A percentile compares a stretch with the other conserved stretches of the same genome.
These are phyloP conservation scores for Tachypleus tridentatus DNA, from an alignment of 1,140 invertebrate species.

Conservation along the genomic window DNA sequence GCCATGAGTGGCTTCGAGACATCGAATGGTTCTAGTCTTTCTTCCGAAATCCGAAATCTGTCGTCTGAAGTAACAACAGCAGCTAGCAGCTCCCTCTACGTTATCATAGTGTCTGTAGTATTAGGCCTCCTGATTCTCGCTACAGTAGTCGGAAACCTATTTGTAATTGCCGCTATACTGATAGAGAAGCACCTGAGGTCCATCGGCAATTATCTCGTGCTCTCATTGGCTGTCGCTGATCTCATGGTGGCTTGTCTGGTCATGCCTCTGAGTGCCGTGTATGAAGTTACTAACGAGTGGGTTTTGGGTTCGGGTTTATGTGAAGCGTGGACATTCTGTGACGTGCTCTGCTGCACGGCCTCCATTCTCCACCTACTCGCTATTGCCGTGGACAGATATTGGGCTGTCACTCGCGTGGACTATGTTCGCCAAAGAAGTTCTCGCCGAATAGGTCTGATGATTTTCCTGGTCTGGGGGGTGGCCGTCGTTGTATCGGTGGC, in stretches of 20 bases:
- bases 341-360: conserved; percentile 85
- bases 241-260: conserved; percentile 71
- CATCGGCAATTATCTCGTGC: conserved; percentile 74
- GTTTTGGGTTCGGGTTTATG: conserved; percentile 71
- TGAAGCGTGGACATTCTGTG: conserved; percentile 85
- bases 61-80: no score
- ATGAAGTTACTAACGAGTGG: conserved; percentile 62
- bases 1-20: no score
- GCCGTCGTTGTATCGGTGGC: conserved; percentile 73
- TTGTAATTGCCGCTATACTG: conserved; percentile 84
- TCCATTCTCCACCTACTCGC: conserved; percentile 86
- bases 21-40: no score
- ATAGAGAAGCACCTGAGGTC: conserved; percentile 74
- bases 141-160: conserved; percentile 64
- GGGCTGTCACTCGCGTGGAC: conserved; percentile 87
- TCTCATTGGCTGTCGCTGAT: conserved; percentile 74
- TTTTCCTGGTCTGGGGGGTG: conserved; percentile 71
- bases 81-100: no score
- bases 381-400: conserved; percentile 91
- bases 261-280: conserved; percentile 73
- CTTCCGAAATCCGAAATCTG: no score
- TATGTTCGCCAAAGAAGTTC: conserved; percentile 81
- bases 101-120: no score
- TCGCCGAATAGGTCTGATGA: conserved; percentile 75
- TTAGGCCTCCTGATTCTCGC: conserved; percentile 18